These are phyloP conservation scores for Trilocha varians DNA, from an alignment of 2,888 invertebrate species.

Conservation along the genomic window DNA sequence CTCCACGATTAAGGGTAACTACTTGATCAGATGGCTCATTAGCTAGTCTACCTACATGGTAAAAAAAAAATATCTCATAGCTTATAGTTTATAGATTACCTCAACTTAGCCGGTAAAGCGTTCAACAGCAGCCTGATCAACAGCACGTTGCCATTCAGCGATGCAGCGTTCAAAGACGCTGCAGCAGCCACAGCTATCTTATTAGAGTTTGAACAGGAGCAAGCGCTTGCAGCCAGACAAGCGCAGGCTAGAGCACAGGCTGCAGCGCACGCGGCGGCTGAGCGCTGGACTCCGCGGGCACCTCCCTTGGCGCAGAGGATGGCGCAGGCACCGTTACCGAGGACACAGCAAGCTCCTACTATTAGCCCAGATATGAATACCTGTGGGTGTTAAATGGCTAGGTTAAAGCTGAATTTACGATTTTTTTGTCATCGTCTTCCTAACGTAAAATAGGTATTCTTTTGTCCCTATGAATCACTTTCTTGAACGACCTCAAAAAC, in stretches of 20 bases:
- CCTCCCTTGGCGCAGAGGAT: conserved; percentile 46
- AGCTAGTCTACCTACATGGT: too few species aligned
- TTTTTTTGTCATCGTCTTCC: too few species aligned
- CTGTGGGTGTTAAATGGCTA: too few species aligned
- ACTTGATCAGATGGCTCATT: too few species aligned
- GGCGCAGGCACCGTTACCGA: conserved; percentile 55
- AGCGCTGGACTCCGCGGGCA: conserved; percentile 44
- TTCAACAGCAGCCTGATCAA: conserved; percentile 49
- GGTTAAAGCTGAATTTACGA: too few species aligned
- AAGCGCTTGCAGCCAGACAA: conserved; percentile 48
- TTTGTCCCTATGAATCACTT: too few species aligned
- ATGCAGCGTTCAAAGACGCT: conserved; percentile 56
- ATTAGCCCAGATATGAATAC: conserved; percentile 59
- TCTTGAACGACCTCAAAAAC: too few species aligned
- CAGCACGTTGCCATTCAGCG: conserved; percentile 58
- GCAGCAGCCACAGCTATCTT: conserved; percentile 54
- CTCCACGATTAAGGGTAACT: too few species aligned
- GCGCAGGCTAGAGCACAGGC: conserved; percentile 52
- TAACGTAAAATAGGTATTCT: too few species aligned
- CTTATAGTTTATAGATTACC: conserved; percentile 22
- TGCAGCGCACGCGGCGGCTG: conserved; percentile 49
- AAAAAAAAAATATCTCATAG: too few species aligned
- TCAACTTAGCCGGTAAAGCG: conserved; percentile 56
- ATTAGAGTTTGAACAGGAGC: conserved; percentile 40
- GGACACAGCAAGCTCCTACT: conserved; percentile 56